A percentile compares a stretch with the other conserved stretches of the same genome.
Evolutionary conservation across 2,113 vertebrate genomes (phyloP).

Genomic region (Microcebus lehilahytsara): DNA sequence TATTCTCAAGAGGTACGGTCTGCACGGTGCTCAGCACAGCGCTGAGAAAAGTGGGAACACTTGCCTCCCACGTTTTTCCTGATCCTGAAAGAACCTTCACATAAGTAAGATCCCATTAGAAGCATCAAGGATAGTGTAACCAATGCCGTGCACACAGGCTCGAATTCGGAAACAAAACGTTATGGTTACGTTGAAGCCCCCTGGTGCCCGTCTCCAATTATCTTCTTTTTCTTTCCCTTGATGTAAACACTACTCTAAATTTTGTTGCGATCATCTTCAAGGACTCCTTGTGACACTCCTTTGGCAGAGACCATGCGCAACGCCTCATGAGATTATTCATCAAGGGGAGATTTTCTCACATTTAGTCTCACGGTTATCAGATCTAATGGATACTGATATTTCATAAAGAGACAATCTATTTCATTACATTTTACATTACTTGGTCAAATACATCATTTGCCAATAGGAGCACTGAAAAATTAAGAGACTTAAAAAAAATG

Average conservation of each 20-base stretch:
- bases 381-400: constrained; percentile 71
- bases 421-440: constrained; percentile 74
- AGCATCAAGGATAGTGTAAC: neutral
- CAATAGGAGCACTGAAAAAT: constrained; percentile 61
- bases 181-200: neutral
- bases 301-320: neutral
- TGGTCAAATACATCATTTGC: constrained; percentile 75
- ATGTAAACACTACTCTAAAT: neutral
- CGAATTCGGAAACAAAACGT: neutral
- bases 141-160: neutral
- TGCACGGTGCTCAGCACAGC: neutral
- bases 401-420: constrained; percentile 77
- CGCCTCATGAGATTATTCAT: constrained; percentile 9
- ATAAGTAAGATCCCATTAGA: neutral
- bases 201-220: fast-evolving
- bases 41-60: neutral
- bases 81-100: neutral
- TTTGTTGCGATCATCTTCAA: too few relatives aligned
- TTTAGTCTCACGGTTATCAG: constrained; percentile 61
- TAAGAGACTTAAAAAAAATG: constrained; percentile 75
- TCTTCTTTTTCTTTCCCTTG: too few relatives aligned
- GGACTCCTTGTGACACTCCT: neutral
- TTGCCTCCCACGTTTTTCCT: too few relatives aligned
- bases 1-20: neutral
- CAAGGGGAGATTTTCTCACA: constrained; percentile 64